These are phyloP conservation scores for Chrysaora quinquecirrha DNA, from an alignment of 30 jellyfish, hydroid and myxozoan species.

Conservation along the genomic window DNA sequence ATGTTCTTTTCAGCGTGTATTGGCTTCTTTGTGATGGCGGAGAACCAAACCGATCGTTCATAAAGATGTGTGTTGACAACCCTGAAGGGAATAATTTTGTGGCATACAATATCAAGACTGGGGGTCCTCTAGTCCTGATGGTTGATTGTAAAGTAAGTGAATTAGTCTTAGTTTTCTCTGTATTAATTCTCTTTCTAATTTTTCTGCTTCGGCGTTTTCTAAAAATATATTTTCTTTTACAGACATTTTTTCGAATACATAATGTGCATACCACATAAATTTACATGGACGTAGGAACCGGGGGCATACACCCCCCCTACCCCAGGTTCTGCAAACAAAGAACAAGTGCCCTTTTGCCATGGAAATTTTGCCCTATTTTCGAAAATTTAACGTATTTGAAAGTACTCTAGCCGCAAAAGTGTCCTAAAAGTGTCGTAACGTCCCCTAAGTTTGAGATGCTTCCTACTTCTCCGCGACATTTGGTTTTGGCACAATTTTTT, in stretches of 20 bases:
- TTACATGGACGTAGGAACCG: too few relatives aligned
- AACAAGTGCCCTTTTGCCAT: background rate
- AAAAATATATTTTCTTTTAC: too few relatives aligned
- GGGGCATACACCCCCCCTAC: too few relatives aligned
- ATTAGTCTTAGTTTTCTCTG: background rate
- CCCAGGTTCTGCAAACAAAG: too few relatives aligned
- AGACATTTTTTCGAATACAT: too few relatives aligned
- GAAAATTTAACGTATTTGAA: background rate
- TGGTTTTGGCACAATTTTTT: background rate
- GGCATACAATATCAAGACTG: too few relatives aligned
- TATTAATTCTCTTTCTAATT: too few relatives aligned
- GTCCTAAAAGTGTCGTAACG: background rate
- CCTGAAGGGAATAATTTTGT: background rate
- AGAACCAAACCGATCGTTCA: background rate
- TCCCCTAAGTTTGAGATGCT: background rate
- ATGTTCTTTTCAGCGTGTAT: slow-evolving; percentile 1
- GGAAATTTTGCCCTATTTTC: background rate
- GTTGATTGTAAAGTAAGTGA: background rate
- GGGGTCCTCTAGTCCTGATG: background rate
- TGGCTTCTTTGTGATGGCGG: slow-evolving; percentile 6
- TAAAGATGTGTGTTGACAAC: background rate
- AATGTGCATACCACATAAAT: too few relatives aligned
- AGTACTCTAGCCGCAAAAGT: background rate
- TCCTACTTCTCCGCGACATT: background rate
- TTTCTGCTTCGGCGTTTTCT: too few relatives aligned